phyloP scores from a whole-genome alignment of 2,797 vertebrate species.

The Huso huso region DNA sequence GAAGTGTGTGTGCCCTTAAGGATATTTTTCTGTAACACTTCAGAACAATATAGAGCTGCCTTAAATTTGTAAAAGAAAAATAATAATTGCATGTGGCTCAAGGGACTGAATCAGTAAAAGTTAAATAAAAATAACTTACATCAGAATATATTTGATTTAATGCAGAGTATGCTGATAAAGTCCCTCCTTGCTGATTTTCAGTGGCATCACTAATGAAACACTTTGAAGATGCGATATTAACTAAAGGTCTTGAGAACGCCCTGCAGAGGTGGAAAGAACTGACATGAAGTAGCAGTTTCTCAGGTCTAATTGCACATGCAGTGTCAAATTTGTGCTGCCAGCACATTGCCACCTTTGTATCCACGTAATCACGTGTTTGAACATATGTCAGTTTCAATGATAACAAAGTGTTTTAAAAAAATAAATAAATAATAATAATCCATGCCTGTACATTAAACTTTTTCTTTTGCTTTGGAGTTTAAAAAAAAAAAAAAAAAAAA shows the following conservation, averaged over 20 bases:
- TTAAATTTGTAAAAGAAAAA: too few relatives aligned
- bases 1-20: too few relatives aligned
- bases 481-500: neutral
- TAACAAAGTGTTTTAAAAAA: slow-evolving; percentile 13
- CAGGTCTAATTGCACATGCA: slow-evolving; percentile 42
- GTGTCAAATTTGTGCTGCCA: slow-evolving; percentile 36
- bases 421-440: neutral
- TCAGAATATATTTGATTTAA: too few relatives aligned
- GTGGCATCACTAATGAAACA: slow-evolving; percentile 23
- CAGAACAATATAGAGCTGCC: too few relatives aligned
- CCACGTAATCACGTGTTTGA: slow-evolving; percentile 41
- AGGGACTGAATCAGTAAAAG: too few relatives aligned
- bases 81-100: too few relatives aligned
- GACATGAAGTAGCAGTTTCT: slow-evolving; percentile 35
- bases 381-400: slow-evolving; percentile 43
- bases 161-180: neutral
- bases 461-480: slow-evolving; percentile 1
- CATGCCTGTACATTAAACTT: slow-evolving; percentile 1
- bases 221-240: slow-evolving; percentile 28
- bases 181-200: slow-evolving; percentile 13
- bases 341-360: slow-evolving; percentile 35
- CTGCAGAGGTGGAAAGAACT: slow-evolving; percentile 31
- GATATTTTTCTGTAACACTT: too few relatives aligned
- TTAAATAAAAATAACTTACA: too few relatives aligned
- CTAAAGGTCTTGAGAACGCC: slow-evolving; percentile 28